phyloP scores from a whole-genome alignment of 2,113 vertebrate species.

The Gobius niger region DNA sequence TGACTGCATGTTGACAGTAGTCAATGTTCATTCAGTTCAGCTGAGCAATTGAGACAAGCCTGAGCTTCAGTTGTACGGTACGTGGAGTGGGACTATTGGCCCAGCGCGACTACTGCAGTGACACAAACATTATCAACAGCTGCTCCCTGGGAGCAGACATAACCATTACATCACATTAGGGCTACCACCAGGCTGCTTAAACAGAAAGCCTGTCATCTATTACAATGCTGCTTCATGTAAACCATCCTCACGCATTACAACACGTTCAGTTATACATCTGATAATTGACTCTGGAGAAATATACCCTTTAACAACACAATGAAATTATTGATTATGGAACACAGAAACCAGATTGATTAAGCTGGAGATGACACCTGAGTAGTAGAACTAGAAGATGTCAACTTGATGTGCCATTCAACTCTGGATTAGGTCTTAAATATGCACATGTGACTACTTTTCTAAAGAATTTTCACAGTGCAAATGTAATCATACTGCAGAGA shows the following conservation, averaged over 20 bases:
- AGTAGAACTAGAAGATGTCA: not conserved
- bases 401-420: not conserved
- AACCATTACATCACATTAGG: constrained; percentile 23
- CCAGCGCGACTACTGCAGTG: constrained; percentile 23
- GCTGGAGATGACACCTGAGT: not conserved
- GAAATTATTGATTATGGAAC: not conserved
- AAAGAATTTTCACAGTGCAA: not conserved
- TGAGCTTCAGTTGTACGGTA: constrained; percentile 21
- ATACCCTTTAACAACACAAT: not conserved
- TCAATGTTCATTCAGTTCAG: constrained; percentile 50
- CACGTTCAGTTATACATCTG: not conserved
- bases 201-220: constrained; percentile 18
- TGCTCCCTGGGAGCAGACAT: constrained; percentile 18
- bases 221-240: not conserved
- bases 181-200: constrained; percentile 19
- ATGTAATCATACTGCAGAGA: not conserved
- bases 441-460: not conserved
- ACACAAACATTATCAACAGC: constrained; percentile 16
- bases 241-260: not conserved
- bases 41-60: constrained; percentile 54
- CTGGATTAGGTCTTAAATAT: not conserved
- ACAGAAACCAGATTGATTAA: not conserved
- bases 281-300: not conserved
- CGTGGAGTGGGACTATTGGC: constrained; percentile 37
- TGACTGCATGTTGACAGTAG: constrained; percentile 43